Conservation (phyloP, 2,888 invertebrate species). For the Mellilla xanthometata region DNA sequence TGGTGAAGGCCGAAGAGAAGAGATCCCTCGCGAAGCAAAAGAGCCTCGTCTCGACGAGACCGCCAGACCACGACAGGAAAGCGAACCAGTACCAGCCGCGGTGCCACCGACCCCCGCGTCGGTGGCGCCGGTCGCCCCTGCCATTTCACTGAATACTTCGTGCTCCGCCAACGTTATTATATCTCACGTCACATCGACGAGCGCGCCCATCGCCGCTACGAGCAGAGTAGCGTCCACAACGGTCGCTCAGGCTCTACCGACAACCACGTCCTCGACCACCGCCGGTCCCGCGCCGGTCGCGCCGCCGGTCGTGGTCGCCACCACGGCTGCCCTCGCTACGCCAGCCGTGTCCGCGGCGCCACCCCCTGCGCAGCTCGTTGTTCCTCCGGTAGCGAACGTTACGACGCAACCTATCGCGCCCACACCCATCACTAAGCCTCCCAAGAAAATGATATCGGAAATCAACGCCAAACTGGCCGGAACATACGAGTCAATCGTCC, state of each 20-base stretch:
- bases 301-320: constrained; percentile 18
- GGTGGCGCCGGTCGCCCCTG: not conserved
- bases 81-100: constrained; percentile 14
- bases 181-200: not conserved
- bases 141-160: not conserved
- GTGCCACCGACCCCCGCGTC: constrained; percentile 18
- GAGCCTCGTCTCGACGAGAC: constrained; percentile 48
- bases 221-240: constrained; percentile 10
- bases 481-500: constrained; percentile 58
- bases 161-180: constrained; percentile 6
- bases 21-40: constrained; percentile 52
- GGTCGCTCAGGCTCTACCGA: not conserved
- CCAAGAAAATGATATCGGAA: constrained; percentile 74
- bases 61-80: constrained; percentile 4
- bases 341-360: too few relatives aligned
- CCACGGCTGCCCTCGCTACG: not conserved
- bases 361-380: not conserved
- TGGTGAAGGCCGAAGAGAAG: constrained; percentile 73
- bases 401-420: constrained; percentile 32
- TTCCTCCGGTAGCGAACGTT: constrained; percentile 16
- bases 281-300: constrained; percentile 17
- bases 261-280: not conserved
- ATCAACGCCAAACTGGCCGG: constrained; percentile 66
- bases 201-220: constrained; percentile 3
- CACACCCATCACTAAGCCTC: constrained; percentile 67